Percentiles rank a stretch among this genome's conserved stretches.
Evolutionary conservation across 2,888 invertebrate species (phyloP).

Genomic region (Alcis repandata): DNA sequence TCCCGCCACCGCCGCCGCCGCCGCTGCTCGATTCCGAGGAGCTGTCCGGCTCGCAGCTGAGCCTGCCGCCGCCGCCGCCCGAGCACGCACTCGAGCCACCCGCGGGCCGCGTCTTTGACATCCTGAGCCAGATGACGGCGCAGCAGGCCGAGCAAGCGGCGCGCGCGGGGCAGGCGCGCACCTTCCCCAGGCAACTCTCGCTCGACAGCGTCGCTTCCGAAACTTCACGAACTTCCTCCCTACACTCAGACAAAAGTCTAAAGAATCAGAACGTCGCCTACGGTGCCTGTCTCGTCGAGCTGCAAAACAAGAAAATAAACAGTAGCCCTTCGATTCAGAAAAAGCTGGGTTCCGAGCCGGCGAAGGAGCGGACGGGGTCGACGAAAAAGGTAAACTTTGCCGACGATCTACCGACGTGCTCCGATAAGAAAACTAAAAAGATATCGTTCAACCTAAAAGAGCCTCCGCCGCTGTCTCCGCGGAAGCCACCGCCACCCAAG

Average conservation of each 20-base stretch:
- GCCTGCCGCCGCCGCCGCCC: slow-evolving; percentile 91
- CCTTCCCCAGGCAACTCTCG: slow-evolving; percentile 86
- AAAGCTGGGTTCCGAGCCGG: slow-evolving; percentile 67
- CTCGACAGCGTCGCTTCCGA: slow-evolving; percentile 85
- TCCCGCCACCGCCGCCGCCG: slow-evolving; percentile 93
- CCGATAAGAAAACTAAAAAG: slow-evolving; percentile 88
- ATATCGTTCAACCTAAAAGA: slow-evolving; percentile 88
- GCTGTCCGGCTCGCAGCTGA: slow-evolving; percentile 90
- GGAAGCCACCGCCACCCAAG: slow-evolving; percentile 91
- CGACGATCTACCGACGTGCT: slow-evolving; percentile 83
- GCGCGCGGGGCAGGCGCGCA: slow-evolving; percentile 69
- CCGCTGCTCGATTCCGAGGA: slow-evolving; percentile 88
- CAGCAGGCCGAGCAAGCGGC: slow-evolving; percentile 73
- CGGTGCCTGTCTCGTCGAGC: slow-evolving; percentile 86
- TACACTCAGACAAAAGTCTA: slow-evolving; percentile 76
- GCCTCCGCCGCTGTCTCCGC: slow-evolving; percentile 86
- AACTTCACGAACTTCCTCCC: slow-evolving; percentile 77
- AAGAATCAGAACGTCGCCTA: slow-evolving; percentile 73
- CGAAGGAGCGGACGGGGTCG: slow-evolving; percentile 80
- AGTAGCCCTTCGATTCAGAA: slow-evolving; percentile 72
- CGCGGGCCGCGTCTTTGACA: slow-evolving; percentile 75
- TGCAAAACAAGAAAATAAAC: slow-evolving; percentile 84
- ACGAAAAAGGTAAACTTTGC: slow-evolving; percentile 88
- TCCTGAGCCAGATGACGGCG: slow-evolving; percentile 74
- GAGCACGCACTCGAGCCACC: slow-evolving; percentile 77